A percentile compares a stretch with the other conserved stretches of the same genome.
Conservation (phyloP, 2,888 invertebrate genomes). For the Cinara cedri region DNA sequence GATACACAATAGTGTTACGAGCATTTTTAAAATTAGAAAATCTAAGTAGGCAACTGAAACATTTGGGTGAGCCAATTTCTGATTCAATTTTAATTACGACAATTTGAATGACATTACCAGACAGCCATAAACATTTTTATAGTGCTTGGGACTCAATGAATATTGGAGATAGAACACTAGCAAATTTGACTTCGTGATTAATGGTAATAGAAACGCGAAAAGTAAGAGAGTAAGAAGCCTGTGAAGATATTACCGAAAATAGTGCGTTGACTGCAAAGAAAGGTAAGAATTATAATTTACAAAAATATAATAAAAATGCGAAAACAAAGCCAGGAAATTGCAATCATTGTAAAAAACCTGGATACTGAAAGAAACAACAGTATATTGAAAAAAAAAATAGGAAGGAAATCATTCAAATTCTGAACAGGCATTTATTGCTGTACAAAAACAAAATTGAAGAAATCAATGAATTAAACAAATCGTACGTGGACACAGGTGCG, state of each 20-base stretch:
- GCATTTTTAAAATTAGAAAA: background rate
- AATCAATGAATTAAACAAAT: background rate
- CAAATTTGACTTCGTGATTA: background rate
- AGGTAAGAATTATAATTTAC: background rate
- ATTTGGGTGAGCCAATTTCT: background rate
- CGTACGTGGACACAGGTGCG: background rate
- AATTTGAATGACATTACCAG: background rate
- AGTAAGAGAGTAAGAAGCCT: background rate
- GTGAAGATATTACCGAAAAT: background rate
- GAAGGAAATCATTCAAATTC: background rate
- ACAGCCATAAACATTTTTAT: background rate
- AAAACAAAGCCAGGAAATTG: slow-evolving; percentile 9
- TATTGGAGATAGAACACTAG: background rate
- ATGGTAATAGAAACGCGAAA: slow-evolving; percentile 12
- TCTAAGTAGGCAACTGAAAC: slow-evolving; percentile 9
- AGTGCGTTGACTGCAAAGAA: slow-evolving; percentile 10
- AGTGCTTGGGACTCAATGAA: background rate
- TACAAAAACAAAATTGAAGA: slow-evolving; percentile 7
- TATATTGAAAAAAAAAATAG: background rate
- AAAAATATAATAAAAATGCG: background rate
- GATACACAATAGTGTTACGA: too few relatives aligned
- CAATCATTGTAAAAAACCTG: slow-evolving; percentile 1
- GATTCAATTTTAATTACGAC: background rate
- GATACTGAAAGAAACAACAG: background rate
- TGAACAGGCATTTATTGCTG: background rate